These are phyloP conservation scores for Frankliniella fusca DNA, from an alignment of 2,888 invertebrate species.

Conservation along the genomic window DNA sequence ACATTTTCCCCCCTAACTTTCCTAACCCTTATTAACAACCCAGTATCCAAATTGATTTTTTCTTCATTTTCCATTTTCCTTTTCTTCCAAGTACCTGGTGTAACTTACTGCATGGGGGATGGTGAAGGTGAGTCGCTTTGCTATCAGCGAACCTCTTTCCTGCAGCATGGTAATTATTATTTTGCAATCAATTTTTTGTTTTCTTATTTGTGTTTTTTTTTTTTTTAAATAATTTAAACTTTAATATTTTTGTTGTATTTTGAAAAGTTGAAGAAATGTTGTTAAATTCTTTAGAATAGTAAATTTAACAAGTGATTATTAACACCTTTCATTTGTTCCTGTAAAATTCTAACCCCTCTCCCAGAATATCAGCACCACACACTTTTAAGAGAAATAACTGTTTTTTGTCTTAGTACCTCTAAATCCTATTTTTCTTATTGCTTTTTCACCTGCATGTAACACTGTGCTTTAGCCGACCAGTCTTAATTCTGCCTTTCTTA, in stretches of 20 bases:
- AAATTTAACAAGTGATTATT: no score
- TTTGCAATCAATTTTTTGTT: background rate
- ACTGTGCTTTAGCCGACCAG: no score
- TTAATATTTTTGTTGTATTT: background rate
- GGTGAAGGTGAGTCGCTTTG: constrained; percentile 14
- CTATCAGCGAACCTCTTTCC: background rate
- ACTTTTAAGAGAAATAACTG: no score
- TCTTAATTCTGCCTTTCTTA: no score
- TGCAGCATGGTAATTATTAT: no score
- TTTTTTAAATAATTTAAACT: background rate
- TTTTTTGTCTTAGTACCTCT: background rate
- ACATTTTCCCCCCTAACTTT: no score
- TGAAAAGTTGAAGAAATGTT: background rate
- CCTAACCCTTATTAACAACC: no score
- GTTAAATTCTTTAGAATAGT: no score
- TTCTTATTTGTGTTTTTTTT: background rate
- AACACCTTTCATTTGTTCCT: no score
- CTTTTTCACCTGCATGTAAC: background rate
- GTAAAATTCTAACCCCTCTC: no score
- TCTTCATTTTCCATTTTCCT: constrained; percentile 35
- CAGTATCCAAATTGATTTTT: no score
- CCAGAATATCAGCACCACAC: no score
- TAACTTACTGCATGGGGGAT: constrained; percentile 18
- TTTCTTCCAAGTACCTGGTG: constrained; percentile 32
- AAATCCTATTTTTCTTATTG: background rate